phyloP scores from a whole-genome alignment of 2,888 invertebrate genomes.

The Ophion slaviceki region DNA sequence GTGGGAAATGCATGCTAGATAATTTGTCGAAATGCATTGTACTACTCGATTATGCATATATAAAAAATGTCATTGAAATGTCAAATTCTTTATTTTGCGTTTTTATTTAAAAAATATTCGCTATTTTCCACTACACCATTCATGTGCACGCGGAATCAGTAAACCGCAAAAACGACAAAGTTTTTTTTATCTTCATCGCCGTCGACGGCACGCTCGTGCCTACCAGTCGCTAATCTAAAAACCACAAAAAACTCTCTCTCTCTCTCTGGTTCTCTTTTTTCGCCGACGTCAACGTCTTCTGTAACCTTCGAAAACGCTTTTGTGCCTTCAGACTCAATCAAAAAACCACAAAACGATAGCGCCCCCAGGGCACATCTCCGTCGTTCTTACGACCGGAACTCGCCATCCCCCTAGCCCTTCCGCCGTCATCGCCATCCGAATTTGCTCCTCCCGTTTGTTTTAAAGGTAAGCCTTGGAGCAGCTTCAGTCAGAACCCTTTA shows the following conservation, averaged over 20 bases:
- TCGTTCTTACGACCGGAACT: not conserved
- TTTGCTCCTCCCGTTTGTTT: not conserved
- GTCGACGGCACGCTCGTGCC: not conserved
- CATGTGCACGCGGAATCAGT: not conserved
- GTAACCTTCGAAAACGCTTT: not conserved
- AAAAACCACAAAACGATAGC: not conserved
- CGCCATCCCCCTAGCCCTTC: not conserved
- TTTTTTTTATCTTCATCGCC: not conserved
- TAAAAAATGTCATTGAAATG: not conserved
- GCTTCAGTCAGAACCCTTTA: too few relatives aligned
- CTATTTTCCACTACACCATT: not conserved
- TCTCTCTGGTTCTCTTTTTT: not conserved
- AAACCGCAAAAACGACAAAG: not conserved
- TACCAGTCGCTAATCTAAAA: not conserved
- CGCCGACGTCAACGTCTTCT: not conserved
- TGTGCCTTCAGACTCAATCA: not conserved
- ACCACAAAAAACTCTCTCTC: not conserved
- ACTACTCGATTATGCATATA: not conserved
- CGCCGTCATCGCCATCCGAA: not conserved
- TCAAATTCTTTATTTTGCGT: not conserved
- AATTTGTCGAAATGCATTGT: not conserved
- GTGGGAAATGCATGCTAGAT: not conserved
- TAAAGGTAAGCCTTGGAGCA: not conserved
- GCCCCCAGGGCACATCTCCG: not conserved
- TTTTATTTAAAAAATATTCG: not conserved